These are phyloP conservation scores for Phenganax subtilis DNA, from an alignment of 92 coral and sea anemone genomes.

Conservation along the genomic window DNA sequence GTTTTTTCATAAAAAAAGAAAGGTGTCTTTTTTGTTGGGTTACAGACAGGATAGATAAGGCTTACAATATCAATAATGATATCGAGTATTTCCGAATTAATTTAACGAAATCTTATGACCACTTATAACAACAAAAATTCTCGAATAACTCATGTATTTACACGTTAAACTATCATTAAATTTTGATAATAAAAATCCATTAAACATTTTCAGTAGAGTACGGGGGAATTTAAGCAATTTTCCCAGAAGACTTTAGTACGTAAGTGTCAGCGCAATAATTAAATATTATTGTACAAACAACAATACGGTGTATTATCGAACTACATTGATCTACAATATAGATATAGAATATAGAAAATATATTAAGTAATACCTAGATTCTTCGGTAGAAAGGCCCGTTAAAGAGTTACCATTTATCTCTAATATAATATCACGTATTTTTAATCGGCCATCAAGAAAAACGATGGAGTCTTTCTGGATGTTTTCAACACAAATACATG, in stretches of 20 bases:
- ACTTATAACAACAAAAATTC: no score
- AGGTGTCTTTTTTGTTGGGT: no score
- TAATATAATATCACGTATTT: slow-evolving; percentile 65
- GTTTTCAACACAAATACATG: slow-evolving; percentile 57
- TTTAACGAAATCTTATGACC: background rate
- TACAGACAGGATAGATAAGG: no score
- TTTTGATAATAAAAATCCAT: no score
- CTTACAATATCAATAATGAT: no score
- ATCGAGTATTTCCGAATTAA: background rate
- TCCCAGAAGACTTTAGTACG: background rate
- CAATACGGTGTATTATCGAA: background rate
- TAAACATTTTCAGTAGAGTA: background rate
- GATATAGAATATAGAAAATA: background rate
- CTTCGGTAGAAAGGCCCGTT: slow-evolving; percentile 65
- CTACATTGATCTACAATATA: background rate
- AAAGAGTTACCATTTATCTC: slow-evolving; percentile 72
- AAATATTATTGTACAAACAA: slow-evolving; percentile 12
- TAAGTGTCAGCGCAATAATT: slow-evolving; percentile 25
- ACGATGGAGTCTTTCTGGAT: slow-evolving; percentile 62
- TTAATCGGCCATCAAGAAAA: slow-evolving; percentile 58
- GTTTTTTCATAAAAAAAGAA: no score
- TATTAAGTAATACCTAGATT: slow-evolving; percentile 60
- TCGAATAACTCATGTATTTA: no score
- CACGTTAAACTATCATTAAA: no score
- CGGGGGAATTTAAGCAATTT: background rate